Percentiles rank a stretch among this genome's conserved stretches.
Conservation (phyloP, 1,140 invertebrate genomes). For the Lordiphosa clarofinis region DNA sequence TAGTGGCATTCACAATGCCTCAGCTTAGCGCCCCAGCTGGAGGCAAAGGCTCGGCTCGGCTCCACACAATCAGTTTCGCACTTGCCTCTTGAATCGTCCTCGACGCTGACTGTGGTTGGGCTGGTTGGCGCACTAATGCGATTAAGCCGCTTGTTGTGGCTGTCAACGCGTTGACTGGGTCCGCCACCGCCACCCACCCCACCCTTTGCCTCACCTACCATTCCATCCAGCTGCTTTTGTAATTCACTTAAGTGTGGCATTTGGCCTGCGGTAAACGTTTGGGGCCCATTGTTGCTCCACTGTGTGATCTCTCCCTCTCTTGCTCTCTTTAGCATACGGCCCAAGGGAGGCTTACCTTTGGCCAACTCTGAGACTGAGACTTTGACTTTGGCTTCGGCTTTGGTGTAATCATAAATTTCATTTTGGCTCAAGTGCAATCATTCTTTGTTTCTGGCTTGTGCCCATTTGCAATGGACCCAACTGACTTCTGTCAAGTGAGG, state of each 20-base stretch:
- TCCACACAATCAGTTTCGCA: slow-evolving; percentile 73
- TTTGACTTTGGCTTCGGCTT: slow-evolving; percentile 29
- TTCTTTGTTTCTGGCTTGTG: slow-evolving; percentile 11
- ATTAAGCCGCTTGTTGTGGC: slow-evolving; percentile 78
- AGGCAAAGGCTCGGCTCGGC: slow-evolving; percentile 16
- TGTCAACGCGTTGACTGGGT: slow-evolving; percentile 74
- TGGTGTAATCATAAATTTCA: slow-evolving; percentile 72
- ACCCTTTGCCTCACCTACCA: not conserved
- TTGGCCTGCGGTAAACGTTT: slow-evolving; percentile 70
- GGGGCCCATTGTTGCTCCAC: slow-evolving; percentile 46
- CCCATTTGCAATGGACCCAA: slow-evolving; percentile 18
- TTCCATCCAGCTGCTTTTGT: slow-evolving; percentile 57
- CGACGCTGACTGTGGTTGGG: slow-evolving; percentile 14
- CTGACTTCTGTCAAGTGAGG: slow-evolving; percentile 33
- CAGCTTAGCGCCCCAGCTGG: slow-evolving; percentile 41
- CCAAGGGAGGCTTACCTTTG: slow-evolving; percentile 55
- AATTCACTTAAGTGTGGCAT: slow-evolving; percentile 77
- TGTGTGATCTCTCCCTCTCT: slow-evolving; percentile 12
- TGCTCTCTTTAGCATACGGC: slow-evolving; percentile 62
- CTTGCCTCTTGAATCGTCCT: slow-evolving; percentile 38
- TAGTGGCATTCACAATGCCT: slow-evolving; percentile 64
- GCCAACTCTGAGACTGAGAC: slow-evolving; percentile 35
- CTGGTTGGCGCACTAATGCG: slow-evolving; percentile 61
- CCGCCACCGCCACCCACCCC: slow-evolving; percentile 34
- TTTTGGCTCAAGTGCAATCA: slow-evolving; percentile 36